These are phyloP conservation scores for Spicauda simplicius DNA, from an alignment of 2,888 invertebrate genomes.

Conservation along the genomic window DNA sequence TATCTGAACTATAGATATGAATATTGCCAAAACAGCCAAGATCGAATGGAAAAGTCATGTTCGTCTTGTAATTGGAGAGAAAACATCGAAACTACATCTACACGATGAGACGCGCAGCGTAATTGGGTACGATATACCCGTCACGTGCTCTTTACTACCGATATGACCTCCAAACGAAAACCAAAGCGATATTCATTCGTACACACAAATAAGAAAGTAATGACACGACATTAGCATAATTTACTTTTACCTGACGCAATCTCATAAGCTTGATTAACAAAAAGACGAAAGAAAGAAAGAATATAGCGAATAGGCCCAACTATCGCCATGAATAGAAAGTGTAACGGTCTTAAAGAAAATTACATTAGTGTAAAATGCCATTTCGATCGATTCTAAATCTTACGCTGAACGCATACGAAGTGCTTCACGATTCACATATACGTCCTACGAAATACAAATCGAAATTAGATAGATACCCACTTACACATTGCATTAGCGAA, in stretches of 20 bases:
- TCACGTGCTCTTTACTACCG: conserved; percentile 19
- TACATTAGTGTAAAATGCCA: conserved; percentile 32
- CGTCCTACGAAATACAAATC: conserved; percentile 30
- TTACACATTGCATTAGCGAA: conserved; percentile 51
- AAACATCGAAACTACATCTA: conserved; percentile 17
- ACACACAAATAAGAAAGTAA: conserved; percentile 52
- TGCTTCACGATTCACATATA: neutral
- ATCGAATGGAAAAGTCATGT: conserved; percentile 23
- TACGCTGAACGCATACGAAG: conserved; percentile 3
- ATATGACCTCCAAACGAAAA: conserved; percentile 23
- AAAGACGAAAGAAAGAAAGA: conserved; percentile 40
- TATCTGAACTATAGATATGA: neutral
- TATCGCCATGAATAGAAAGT: conserved; percentile 65
- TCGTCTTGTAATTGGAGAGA: conserved; percentile 7
- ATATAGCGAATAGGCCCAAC: conserved; percentile 52
- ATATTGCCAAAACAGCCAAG: neutral
- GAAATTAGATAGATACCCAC: conserved; percentile 42
- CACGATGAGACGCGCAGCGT: neutral
- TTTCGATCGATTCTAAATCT: conserved; percentile 8
- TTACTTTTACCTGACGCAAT: conserved; percentile 68
- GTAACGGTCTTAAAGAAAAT: conserved; percentile 49
- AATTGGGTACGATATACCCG: conserved; percentile 15
- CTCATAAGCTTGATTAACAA: conserved; percentile 52
- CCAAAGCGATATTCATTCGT: conserved; percentile 5
- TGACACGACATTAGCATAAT: conserved; percentile 68